A percentile compares a stretch with the other conserved stretches of the same genome.
These are phyloP conservation scores for Pipistrellus pipistrellus DNA, from an alignment of 2,797 vertebrate species.

Conservation along the genomic window DNA sequence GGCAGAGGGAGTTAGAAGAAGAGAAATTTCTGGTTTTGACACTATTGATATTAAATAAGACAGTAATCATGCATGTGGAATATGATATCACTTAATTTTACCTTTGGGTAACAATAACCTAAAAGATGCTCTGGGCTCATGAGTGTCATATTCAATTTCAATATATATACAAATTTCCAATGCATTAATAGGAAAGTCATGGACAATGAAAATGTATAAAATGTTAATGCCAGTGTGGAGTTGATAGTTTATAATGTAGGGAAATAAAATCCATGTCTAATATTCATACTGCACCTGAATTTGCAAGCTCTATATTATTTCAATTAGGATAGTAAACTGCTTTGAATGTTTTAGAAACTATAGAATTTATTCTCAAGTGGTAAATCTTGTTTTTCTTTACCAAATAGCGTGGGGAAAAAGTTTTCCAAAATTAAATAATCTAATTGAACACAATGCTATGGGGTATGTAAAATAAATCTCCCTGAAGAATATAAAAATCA, in stretches of 20 bases:
- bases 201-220: background rate
- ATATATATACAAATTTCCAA: background rate
- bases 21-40: background rate
- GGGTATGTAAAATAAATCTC: background rate
- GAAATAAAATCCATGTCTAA: background rate
- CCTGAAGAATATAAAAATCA: background rate
- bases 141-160: background rate
- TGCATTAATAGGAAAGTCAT: slow-evolving; percentile 8
- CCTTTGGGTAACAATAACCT: background rate
- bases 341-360: background rate
- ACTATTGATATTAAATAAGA: background rate
- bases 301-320: background rate
- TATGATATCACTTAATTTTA: background rate
- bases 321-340: background rate
- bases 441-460: background rate
- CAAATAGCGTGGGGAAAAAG: background rate
- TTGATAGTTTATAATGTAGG: background rate
- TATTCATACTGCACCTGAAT: background rate
- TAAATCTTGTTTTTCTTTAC: background rate
- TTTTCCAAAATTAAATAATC: background rate
- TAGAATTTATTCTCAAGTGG: background rate
- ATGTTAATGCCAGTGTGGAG: background rate
- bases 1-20: background rate
- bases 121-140: background rate
- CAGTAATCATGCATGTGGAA: background rate